These are phyloP conservation scores for Cyclina sinensis DNA, from an alignment of 1,140 invertebrate genomes.

Conservation along the genomic window DNA sequence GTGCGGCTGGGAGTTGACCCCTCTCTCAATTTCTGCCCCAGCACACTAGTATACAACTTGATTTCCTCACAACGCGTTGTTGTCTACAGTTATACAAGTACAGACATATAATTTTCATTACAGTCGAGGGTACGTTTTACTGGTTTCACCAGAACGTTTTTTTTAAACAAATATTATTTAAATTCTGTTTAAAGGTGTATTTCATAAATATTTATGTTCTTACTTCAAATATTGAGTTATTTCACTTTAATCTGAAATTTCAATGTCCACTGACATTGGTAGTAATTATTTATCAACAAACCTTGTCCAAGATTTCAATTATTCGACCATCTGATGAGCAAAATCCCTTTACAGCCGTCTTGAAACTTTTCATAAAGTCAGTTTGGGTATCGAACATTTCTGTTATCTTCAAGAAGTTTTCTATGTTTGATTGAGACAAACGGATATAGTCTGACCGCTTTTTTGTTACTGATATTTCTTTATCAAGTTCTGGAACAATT, in stretches of 20 bases:
- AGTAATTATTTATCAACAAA: too few relatives aligned
- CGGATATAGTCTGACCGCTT: not conserved
- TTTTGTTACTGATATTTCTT: not conserved
- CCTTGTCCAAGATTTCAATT: constrained; percentile 3
- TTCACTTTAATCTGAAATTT: too few relatives aligned
- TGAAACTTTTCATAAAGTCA: not conserved
- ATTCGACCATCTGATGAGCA: not conserved
- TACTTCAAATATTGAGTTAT: too few relatives aligned
- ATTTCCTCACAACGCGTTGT: constrained; percentile 27
- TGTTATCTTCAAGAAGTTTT: not conserved
- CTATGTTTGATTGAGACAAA: not conserved
- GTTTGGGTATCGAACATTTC: not conserved
- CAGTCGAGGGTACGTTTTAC: too few relatives aligned
- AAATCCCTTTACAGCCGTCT: not conserved
- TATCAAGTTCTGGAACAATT: constrained; percentile 24
- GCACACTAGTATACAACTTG: constrained; percentile 16
- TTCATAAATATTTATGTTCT: too few relatives aligned
- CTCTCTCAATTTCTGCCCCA: constrained; percentile 1
- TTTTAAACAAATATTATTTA: too few relatives aligned
- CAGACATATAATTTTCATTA: too few relatives aligned
- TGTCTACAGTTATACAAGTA: not conserved
- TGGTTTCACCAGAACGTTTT: too few relatives aligned
- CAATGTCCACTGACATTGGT: too few relatives aligned
- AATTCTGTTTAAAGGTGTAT: too few relatives aligned
- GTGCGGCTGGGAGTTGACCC: not conserved